Evolutionary conservation across 2,888 invertebrate species (phyloP), one percentile per base, ranked within the genome.

Genomic region (Sarcophaga caerulescens): DNA sequence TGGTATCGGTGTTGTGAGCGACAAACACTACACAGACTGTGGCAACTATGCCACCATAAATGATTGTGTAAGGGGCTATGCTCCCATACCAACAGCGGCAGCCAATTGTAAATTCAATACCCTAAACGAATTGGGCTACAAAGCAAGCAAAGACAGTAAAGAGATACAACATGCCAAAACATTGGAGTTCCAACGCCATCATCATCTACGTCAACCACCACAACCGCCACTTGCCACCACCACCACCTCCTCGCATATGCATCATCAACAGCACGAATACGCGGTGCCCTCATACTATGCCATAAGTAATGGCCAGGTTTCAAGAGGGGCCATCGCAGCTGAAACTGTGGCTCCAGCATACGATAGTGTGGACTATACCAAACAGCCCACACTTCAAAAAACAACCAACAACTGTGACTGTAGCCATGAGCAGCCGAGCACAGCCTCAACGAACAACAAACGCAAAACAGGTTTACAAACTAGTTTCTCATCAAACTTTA

Each of bases 11-110:
- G 87, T 90, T 60, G 88, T 88, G n/a, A 81, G 47, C 4, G 91
- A 90, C 62, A 91, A 92, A 81, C 90, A 90, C 45, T 92, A 92
- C 79, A 86, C 90, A 25, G 93, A 93, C 84, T 93, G 93, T 89
- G 92, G 92, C 88, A 93, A 93, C 89, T 93, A 93, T 81, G 92
- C 93, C 69, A 93, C 93, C 14, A 93, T 93, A 78, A 93, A 93
- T 76, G 93, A 93, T 77, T 93, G 92, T 74, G 89, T 89, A 14
- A 89, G 92, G 1, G 92, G 92, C 47, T 92, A 92, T 77, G 92
- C 92, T 35, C 91, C 92, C 62, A 92, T 91, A 76, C 92, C 92
- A 23, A 91, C 91, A 3, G 92, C 91, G 4, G 91, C 92, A 8
- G 91, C 91, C 2, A 91, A 91, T 63, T 92, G 92, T 82, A 92